Percentiles rank a stretch among this genome's conserved stretches.
Evolutionary conservation across 2,113 vertebrate genomes (phyloP).

Genomic region (Psophia crepitans): DNA sequence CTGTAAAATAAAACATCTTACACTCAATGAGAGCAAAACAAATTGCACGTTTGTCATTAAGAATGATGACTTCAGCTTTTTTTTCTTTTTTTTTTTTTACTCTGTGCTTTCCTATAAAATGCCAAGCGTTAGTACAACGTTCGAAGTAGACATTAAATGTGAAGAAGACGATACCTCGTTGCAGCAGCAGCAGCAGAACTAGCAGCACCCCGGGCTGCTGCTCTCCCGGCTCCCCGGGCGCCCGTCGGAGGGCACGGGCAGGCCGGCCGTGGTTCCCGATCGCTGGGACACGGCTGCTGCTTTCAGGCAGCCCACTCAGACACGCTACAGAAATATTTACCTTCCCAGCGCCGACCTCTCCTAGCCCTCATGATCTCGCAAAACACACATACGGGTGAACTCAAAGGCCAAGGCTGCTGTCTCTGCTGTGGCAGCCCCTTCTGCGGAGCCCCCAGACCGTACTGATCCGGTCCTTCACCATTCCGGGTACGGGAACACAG

Average conservation of each 20-base stretch:
- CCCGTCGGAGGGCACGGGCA: background rate
- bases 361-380: background rate
- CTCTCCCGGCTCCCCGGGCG: background rate
- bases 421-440: background rate
- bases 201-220: background rate
- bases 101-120: background rate
- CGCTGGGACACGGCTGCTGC: background rate
- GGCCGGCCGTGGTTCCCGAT: background rate
- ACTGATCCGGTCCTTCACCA: rapidly evolving
- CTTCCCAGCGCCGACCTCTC: background rate
- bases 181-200: background rate
- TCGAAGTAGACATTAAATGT: rapidly evolving
- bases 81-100: no score
- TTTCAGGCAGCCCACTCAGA: rapidly evolving
- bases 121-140: background rate
- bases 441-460: background rate
- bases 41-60: background rate
- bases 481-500: background rate
- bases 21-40: background rate
- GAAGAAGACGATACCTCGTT: background rate
- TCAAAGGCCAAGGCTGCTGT: background rate
- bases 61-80: background rate
- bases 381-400: background rate
- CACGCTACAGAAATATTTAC: rapidly evolving
- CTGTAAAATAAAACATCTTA: background rate